Conservation (phyloP, 2,797 vertebrate species). For the Pangasius djambal region DNA sequence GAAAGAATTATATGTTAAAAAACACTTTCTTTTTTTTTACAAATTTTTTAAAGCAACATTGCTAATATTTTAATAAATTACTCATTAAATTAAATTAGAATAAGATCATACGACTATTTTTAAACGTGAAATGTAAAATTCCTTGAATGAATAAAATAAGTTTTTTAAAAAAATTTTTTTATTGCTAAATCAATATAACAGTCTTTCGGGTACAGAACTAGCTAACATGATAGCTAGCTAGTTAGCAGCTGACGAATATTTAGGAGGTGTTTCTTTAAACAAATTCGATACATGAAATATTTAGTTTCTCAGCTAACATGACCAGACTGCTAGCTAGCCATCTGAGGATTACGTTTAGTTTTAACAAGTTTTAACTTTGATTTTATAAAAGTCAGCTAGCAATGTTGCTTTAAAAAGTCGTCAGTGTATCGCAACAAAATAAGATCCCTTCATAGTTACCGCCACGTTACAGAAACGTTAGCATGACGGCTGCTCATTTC, state of each 20-base stretch:
- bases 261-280: neutral
- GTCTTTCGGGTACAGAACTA: too few species aligned
- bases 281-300: neutral
- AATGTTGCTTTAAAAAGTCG: slow-evolving; percentile 3
- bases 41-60: neutral
- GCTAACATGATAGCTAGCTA: neutral
- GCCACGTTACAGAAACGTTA: neutral
- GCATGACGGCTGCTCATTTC: neutral
- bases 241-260: neutral
- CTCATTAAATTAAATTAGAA: neutral
- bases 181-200: neutral
- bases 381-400: neutral
- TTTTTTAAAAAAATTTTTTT: neutral
- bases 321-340: neutral
- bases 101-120: too few species aligned
- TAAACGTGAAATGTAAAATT: neutral
- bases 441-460: neutral
- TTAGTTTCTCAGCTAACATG: neutral
- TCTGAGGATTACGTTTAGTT: neutral
- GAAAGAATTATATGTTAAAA: neutral
- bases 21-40: too few species aligned
- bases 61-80: neutral
- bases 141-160: neutral
- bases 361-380: neutral
- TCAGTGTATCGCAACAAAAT: neutral